Conservation (phyloP, 2,888 invertebrate genomes). For the Alentia gelatinosa region DNA sequence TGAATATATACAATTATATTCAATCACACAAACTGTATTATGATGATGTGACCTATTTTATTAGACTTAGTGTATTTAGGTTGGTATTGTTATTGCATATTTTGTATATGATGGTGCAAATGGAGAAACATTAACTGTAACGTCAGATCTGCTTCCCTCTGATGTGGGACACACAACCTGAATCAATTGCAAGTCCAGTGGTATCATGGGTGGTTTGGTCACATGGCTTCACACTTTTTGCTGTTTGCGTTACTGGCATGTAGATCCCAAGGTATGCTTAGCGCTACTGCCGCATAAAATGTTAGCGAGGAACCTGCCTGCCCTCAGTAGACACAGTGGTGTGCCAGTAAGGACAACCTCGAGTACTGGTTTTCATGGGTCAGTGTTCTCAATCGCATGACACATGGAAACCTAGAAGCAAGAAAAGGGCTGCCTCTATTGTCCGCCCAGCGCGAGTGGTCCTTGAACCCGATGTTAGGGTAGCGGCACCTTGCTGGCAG, state of each 20-base stretch:
- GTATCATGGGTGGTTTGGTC: neutral
- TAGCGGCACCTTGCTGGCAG: neutral
- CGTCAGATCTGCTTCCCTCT: neutral
- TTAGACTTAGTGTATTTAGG: slow-evolving; percentile 42
- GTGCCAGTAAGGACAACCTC: too few relatives aligned
- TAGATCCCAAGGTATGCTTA: too few relatives aligned
- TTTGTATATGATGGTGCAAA: slow-evolving; percentile 40
- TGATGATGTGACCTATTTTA: slow-evolving; percentile 38
- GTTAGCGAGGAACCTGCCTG: too few relatives aligned
- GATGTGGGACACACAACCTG: neutral
- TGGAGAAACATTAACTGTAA: slow-evolving; percentile 17
- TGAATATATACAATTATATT: slow-evolving; percentile 12
- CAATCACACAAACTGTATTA: slow-evolving; percentile 16
- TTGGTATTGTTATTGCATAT: slow-evolving; percentile 39
- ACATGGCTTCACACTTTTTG: neutral
- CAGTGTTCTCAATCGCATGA: too few relatives aligned
- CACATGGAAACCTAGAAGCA: too few relatives aligned
- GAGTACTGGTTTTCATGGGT: too few relatives aligned
- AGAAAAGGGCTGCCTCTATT: neutral
- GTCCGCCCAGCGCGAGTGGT: neutral
- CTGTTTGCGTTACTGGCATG: neutral
- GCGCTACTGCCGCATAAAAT: too few relatives aligned
- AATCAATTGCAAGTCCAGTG: neutral
- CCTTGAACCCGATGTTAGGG: neutral
- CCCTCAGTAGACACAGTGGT: too few relatives aligned